Conservation (phyloP, 2,113 vertebrate genomes). For the Pseudopipra pipra region DNA sequence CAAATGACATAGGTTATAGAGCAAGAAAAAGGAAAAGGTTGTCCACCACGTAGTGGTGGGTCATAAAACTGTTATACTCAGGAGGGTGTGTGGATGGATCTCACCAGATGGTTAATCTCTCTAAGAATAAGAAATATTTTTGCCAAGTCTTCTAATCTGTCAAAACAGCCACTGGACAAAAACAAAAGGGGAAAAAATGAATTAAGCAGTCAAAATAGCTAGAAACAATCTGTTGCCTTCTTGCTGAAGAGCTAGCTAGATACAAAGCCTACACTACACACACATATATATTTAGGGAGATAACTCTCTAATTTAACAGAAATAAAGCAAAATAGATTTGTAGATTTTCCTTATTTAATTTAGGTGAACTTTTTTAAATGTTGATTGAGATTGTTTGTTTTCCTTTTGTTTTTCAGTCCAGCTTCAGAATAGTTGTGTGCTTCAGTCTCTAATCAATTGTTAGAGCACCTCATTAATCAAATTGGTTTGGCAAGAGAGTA, state of each 20-base stretch:
- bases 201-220: background rate
- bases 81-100: background rate
- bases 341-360: background rate
- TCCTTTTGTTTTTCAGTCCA: background rate
- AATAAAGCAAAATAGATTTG: background rate
- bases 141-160: background rate
- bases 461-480: constrained; percentile 13
- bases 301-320: background rate
- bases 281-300: background rate
- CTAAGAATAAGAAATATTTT: background rate
- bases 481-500: background rate
- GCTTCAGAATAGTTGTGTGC: background rate
- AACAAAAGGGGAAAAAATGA: background rate
- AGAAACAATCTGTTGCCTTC: background rate
- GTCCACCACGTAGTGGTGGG: rapidly evolving
- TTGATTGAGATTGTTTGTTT: background rate
- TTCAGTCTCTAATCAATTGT: background rate
- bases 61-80: background rate
- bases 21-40: background rate
- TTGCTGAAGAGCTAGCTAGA: background rate
- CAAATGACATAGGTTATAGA: background rate
- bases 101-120: background rate
- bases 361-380: background rate
- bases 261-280: background rate
- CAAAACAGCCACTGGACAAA: background rate